A percentile compares a stretch with the other conserved stretches of the same genome.
Conservation (phyloP, 2,797 vertebrate genomes). For the Rhinoraja longicauda region DNA sequence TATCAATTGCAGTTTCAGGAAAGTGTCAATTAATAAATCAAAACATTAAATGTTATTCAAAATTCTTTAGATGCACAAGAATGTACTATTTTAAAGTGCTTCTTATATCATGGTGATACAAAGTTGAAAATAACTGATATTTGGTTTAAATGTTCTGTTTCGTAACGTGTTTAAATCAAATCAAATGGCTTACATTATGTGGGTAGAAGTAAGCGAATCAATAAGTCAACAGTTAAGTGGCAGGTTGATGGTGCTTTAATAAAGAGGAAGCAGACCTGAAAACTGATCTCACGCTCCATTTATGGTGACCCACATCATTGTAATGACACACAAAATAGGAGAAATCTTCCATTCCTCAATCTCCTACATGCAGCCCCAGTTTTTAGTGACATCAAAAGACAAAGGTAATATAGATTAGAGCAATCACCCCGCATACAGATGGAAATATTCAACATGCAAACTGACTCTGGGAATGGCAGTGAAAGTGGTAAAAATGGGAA, state of each 20-base stretch:
- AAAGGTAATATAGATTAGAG: background rate
- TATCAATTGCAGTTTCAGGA: background rate
- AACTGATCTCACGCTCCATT: background rate
- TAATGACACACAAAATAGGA: background rate
- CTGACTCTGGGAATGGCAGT: background rate
- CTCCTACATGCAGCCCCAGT: background rate
- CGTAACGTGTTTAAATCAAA: background rate
- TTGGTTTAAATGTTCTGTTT: background rate
- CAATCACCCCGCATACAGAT: background rate
- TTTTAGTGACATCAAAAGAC: background rate
- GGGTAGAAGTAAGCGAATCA: background rate
- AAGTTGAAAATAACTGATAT: background rate
- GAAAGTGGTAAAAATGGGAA: background rate
- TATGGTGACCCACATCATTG: background rate
- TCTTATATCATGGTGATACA: background rate
- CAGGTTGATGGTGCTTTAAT: background rate
- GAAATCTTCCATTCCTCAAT: background rate
- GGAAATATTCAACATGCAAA: background rate
- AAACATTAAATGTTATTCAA: background rate
- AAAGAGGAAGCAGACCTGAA: background rate
- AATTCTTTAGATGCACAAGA: background rate
- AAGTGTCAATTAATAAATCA: background rate
- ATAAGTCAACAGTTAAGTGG: background rate
- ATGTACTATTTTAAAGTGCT: background rate
- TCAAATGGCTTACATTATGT: background rate